A percentile compares a stretch with the other conserved stretches of the same genome.
Conservation (phyloP, 2,797 vertebrate species). For the Spinus olivaceus region DNA sequence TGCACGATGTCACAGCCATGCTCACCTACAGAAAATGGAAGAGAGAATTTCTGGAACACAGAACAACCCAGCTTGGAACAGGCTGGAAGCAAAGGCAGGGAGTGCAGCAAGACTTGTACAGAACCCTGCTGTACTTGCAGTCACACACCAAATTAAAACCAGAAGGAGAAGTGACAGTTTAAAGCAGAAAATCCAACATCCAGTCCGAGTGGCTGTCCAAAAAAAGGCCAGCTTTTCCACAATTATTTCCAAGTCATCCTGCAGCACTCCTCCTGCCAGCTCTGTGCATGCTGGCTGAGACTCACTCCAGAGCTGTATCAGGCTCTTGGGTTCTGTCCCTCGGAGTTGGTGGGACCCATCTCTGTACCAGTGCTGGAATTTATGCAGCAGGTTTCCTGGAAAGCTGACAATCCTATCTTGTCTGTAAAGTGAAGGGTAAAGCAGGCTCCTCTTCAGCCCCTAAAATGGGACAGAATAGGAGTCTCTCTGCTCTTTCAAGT, state of each 20-base stretch:
- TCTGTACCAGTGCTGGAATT: accelerated
- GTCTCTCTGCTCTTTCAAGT: not conserved
- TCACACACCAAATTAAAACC: slow-evolving; percentile 3
- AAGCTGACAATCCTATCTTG: not conserved
- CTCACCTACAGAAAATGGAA: not conserved
- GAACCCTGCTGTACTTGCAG: not conserved
- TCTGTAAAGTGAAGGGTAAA: not conserved
- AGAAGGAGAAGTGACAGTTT: not conserved
- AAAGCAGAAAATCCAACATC: slow-evolving; percentile 27
- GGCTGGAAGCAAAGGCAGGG: not conserved
- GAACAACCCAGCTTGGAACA: not conserved
- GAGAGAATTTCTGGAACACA: not conserved
- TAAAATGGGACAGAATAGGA: not conserved
- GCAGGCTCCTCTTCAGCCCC: not conserved
- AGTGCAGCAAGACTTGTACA: not conserved
- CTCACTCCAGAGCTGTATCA: not conserved
- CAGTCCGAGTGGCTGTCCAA: not conserved
- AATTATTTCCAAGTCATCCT: slow-evolving; percentile 4
- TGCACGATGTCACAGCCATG: not conserved
- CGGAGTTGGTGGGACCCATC: accelerated
- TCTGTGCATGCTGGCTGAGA: not conserved
- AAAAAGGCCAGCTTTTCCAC: slow-evolving; percentile 20
- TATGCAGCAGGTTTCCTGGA: not conserved
- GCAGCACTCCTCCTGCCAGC: not conserved
- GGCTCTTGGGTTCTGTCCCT: not conserved